phyloP scores from a whole-genome alignment of 2,888 invertebrate genomes.

The Podotricha telesiphe region DNA sequence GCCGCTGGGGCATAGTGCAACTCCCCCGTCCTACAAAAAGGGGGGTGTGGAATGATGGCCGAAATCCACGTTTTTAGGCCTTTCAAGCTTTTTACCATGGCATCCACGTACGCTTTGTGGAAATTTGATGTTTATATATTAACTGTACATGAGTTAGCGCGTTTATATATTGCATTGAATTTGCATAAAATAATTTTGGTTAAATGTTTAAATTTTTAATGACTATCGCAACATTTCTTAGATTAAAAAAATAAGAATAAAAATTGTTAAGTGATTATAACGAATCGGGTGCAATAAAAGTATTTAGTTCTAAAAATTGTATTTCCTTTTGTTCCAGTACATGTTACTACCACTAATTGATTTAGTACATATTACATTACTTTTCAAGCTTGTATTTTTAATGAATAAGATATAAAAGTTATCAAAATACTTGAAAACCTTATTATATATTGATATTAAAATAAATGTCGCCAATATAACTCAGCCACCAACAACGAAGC shows the following conservation, averaged over 20 bases:
- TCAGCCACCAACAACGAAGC: conserved; percentile 15
- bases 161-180: conserved; percentile 22
- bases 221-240: not conserved
- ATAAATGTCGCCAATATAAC: not conserved
- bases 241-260: no score
- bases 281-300: no score
- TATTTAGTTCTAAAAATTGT: not conserved
- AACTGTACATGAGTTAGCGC: conserved; percentile 46
- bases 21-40: conserved; percentile 47
- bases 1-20: conserved; percentile 70
- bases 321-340: not conserved
- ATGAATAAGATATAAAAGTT: not conserved
- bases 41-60: conserved; percentile 59
- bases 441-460: conserved; percentile 1
- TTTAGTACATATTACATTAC: not conserved
- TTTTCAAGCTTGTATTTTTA: not conserved
- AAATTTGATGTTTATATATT: conserved; percentile 58
- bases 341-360: no score
- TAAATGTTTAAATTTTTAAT: conserved; percentile 8
- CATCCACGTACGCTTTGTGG: conserved; percentile 62
- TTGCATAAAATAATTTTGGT: conserved; percentile 8
- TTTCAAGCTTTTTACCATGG: conserved; percentile 76
- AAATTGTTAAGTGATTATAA: no score
- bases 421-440: not conserved
- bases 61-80: conserved; percentile 80